These are phyloP conservation scores for Ploceus nigricollis DNA, from an alignment of 2,113 vertebrate genomes.

Conservation along the genomic window DNA sequence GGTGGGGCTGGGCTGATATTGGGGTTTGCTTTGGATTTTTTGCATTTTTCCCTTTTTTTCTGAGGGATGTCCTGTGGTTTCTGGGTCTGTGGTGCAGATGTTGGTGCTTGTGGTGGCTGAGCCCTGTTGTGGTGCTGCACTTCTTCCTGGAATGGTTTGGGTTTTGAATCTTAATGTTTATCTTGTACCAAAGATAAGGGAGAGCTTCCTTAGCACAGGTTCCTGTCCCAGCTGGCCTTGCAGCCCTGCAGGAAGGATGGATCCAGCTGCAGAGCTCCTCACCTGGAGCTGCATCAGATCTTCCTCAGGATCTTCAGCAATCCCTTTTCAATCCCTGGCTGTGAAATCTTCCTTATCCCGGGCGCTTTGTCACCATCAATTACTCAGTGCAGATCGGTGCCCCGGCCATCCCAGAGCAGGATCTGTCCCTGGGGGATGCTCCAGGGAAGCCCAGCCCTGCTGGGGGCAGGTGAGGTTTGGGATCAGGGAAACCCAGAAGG, in stretches of 20 bases:
- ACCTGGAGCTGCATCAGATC: too few species aligned
- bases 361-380: fast-evolving
- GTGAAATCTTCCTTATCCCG: not conserved
- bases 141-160: not conserved
- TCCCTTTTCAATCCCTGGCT: fast-evolving
- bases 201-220: fast-evolving
- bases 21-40: not conserved
- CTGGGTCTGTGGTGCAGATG: fast-evolving
- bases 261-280: not conserved
- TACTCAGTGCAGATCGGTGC: fast-evolving
- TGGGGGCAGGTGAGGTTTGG: not conserved
- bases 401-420: not conserved
- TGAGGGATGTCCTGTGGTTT: not conserved
- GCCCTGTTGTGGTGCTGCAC: fast-evolving
- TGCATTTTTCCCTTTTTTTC: not conserved
- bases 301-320: fast-evolving
- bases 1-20: fast-evolving
- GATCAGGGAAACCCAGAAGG: not conserved
- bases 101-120: fast-evolving
- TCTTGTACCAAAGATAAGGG: not conserved
- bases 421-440: not conserved
- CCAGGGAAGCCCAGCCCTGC: not conserved
- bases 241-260: not conserved
- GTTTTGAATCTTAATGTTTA: not conserved
- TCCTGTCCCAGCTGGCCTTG: not conserved